Evolutionary conservation across 1,140 invertebrate species (phyloP).

Genomic region (Limonius californicus): DNA sequence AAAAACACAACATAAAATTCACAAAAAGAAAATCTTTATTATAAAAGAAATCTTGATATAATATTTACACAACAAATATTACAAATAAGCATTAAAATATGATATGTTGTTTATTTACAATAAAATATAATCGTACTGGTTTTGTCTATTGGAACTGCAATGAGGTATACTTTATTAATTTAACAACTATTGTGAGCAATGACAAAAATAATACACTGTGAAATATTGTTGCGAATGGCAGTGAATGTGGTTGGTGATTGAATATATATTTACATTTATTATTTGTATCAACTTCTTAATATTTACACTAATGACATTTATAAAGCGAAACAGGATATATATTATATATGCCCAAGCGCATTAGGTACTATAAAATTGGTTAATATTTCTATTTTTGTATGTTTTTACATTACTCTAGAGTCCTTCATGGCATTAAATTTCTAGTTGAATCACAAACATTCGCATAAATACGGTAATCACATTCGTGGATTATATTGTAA

Average conservation of each 20-base stretch:
- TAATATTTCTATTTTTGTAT: neutral
- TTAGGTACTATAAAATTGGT: constrained; percentile 12
- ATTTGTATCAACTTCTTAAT: constrained; percentile 1
- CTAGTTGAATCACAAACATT: constrained; percentile 5
- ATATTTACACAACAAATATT: constrained; percentile 16
- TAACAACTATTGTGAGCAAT: constrained; percentile 26
- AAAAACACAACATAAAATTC: too few relatives aligned
- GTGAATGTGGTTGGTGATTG: constrained; percentile 17
- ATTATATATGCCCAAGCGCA: constrained; percentile 9
- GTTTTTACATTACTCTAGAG: neutral
- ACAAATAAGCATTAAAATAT: constrained; percentile 17
- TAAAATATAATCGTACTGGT: constrained; percentile 4
- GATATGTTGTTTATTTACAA: constrained; percentile 16
- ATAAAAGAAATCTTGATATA: constrained; percentile 9
- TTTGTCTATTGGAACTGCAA: constrained; percentile 17
- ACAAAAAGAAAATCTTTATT: constrained; percentile 12
- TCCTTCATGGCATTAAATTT: neutral
- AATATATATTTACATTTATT: constrained; percentile 2
- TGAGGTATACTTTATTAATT: constrained; percentile 23
- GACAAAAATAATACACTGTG: neutral
- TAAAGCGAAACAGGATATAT: neutral
- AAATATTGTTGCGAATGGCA: constrained; percentile 11
- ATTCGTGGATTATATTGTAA: neutral
- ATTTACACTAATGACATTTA: constrained; percentile 7
- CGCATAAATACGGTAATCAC: neutral